Conservation (phyloP, 2,113 vertebrate species). For the Sylvia atricapilla region DNA sequence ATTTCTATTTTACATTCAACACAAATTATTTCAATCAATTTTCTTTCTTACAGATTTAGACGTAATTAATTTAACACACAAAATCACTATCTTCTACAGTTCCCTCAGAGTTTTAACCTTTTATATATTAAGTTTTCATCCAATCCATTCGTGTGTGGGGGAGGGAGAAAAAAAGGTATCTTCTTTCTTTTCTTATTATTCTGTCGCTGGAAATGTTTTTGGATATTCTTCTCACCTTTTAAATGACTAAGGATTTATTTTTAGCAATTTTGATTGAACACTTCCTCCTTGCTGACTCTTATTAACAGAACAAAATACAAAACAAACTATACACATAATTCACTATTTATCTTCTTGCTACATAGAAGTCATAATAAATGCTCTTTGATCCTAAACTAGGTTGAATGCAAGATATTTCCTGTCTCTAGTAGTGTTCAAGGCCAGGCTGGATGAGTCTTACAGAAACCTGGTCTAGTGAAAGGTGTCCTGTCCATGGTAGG, state of each 20-base stretch:
- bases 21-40: neutral
- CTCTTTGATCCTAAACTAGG: neutral
- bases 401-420: neutral
- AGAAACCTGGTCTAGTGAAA: neutral
- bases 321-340: neutral
- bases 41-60: neutral
- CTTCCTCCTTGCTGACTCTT: neutral
- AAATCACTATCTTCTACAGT: neutral
- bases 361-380: neutral
- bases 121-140: neutral
- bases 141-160: neutral
- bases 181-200: neutral
- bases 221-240: neutral
- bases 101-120: neutral
- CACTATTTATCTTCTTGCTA: neutral
- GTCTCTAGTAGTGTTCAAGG: neutral
- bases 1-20: neutral
- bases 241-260: neutral
- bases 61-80: neutral
- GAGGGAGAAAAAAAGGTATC: neutral
- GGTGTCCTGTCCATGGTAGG: neutral
- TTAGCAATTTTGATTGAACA: neutral
- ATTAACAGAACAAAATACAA: neutral
- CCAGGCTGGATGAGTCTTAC: neutral
- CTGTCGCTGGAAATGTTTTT: neutral